Conservation (phyloP, 1,140 invertebrate species). For the Trichonephila clavata region DNA sequence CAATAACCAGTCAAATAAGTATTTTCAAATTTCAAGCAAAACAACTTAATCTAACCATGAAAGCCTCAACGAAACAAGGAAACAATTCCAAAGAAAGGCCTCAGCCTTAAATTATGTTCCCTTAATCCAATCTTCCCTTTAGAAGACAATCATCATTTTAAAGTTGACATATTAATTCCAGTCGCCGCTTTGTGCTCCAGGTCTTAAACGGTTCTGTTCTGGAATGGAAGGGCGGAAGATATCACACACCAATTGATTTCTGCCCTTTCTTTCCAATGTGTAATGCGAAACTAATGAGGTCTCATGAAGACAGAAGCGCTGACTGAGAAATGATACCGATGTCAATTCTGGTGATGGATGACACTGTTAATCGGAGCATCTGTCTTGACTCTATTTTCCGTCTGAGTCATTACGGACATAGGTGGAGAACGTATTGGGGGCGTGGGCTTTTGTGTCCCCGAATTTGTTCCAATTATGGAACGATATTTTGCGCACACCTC, state of each 20-base stretch:
- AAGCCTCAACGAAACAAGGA: background rate
- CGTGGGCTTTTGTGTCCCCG: background rate
- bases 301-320: background rate
- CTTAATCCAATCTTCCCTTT: background rate
- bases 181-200: background rate
- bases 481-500: background rate
- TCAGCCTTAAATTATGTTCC: background rate
- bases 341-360: constrained; percentile 21
- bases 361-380: background rate
- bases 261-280: constrained; percentile 13
- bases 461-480: constrained; percentile 27
- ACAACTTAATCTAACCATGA: too few species aligned
- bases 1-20: too few species aligned
- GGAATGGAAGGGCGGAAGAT: background rate
- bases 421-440: constrained; percentile 2
- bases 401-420: background rate
- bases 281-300: constrained; percentile 49
- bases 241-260: constrained; percentile 38
- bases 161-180: background rate
- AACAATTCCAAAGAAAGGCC: background rate
- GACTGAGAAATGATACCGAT: constrained; percentile 46
- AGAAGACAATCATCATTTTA: background rate
- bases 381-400: background rate
- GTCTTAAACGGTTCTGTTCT: background rate
- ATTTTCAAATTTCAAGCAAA: too few species aligned